Conservation (phyloP, 2,888 invertebrate species). For the Tortrix viridana region DNA sequence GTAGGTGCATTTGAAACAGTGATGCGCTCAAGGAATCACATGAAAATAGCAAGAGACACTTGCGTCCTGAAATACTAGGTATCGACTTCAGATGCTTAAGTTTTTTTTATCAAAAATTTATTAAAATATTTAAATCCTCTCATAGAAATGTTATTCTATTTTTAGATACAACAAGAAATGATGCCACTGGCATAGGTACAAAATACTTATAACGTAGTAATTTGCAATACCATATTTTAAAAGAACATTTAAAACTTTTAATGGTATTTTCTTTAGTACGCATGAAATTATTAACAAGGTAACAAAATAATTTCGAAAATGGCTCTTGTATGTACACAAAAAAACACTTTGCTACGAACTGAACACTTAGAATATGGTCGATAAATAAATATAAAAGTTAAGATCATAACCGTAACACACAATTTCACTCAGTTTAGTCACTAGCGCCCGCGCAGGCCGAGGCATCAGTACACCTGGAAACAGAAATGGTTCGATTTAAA, state of each 20-base stretch:
- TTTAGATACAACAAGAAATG: too few species aligned
- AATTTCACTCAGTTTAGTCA: constrained; percentile 62
- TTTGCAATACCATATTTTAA: too few species aligned
- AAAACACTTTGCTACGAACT: constrained; percentile 42
- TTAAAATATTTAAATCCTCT: too few species aligned
- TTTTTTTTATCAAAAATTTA: too few species aligned
- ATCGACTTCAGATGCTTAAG: too few species aligned
- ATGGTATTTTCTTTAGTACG: constrained; percentile 4
- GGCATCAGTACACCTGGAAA: constrained; percentile 67
- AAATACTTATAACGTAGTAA: too few species aligned
- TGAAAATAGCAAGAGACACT: too few species aligned
- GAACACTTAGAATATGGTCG: constrained; percentile 38
- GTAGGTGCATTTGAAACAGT: too few species aligned
- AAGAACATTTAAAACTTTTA: not conserved
- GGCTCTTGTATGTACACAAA: constrained; percentile 59
- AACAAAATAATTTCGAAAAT: constrained; percentile 54
- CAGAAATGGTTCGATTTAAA: constrained; percentile 22
- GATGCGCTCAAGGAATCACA: too few species aligned
- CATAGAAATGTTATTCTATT: too few species aligned
- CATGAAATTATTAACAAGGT: constrained; percentile 39
- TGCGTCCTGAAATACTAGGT: too few species aligned
- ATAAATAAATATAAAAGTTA: constrained; percentile 70
- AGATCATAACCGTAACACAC: constrained; percentile 54
- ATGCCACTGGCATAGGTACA: too few species aligned
- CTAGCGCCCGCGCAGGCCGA: constrained; percentile 52